phyloP scores from a whole-genome alignment of 2,888 invertebrate species.

The Lingula anatina region DNA sequence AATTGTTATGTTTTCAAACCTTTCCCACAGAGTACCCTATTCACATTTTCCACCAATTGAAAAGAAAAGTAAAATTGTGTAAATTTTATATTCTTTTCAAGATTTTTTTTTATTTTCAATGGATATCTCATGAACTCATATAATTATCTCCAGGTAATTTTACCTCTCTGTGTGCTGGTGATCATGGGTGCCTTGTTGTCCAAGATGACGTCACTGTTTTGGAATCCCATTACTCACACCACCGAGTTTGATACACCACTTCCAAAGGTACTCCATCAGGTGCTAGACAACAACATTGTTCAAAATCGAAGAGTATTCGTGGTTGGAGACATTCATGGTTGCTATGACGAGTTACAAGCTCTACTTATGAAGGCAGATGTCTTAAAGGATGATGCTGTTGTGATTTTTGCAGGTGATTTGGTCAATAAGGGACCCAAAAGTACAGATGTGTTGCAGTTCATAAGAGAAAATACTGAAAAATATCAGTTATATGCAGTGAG shows the following conservation, averaged over 20 bases:
- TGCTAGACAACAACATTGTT: constrained; percentile 18
- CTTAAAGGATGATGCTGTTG: constrained; percentile 16
- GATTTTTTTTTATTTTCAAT: no score
- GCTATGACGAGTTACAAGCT: constrained; percentile 40
- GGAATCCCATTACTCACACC: no score
- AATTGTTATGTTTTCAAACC: no score
- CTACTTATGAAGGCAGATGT: constrained; percentile 24
- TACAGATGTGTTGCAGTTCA: constrained; percentile 27
- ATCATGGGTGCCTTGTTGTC: no score
- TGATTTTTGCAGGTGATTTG: constrained; percentile 46
- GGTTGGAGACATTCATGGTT: constrained; percentile 52
- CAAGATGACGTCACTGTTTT: no score
- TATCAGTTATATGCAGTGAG: constrained; percentile 26
- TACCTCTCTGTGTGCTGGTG: no score
- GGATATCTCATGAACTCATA: no score
- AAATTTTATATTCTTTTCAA: no score
- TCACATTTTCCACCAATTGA: no score
- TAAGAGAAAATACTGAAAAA: constrained; percentile 16
- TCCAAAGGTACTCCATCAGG: constrained; percentile 14
- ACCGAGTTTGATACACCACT: constrained; percentile 15
- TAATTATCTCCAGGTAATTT: no score
- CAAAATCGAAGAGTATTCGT: constrained; percentile 33
- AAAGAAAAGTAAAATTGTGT: no score
- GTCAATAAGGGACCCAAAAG: constrained; percentile 50
- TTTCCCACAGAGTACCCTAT: no score